phyloP scores from a whole-genome alignment of 1,140 invertebrate genomes.

The Leptinotarsa undecemlineata region DNA sequence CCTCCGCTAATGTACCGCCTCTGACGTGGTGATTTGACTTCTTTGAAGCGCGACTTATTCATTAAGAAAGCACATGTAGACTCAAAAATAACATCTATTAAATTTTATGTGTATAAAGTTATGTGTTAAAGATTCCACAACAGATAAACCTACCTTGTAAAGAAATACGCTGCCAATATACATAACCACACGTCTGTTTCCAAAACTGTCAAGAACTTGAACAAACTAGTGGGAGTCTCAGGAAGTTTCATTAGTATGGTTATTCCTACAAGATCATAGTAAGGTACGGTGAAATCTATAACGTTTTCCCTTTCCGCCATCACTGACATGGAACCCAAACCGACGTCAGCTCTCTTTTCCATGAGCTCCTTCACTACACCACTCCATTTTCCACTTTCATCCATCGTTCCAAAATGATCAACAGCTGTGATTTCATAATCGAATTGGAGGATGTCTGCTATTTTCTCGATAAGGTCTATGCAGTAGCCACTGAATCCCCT shows the following conservation, averaged over 20 bases:
- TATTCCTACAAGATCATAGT: constrained; percentile 93
- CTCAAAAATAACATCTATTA: too few species aligned
- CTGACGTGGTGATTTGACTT: too few species aligned
- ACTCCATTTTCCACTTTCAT: constrained; percentile 85
- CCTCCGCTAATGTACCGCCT: too few species aligned
- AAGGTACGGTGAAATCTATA: constrained; percentile 93
- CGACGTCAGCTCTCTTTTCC: constrained; percentile 89
- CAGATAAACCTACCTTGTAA: constrained; percentile 78
- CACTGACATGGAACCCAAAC: constrained; percentile 82
- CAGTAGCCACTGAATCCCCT: constrained; percentile 87
- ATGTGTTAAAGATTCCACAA: constrained; percentile 90
- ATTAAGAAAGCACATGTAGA: too few species aligned
- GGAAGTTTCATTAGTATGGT: constrained; percentile 88
- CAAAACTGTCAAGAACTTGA: constrained; percentile 95
- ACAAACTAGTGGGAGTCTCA: constrained; percentile 81
- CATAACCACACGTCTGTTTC: constrained; percentile 96
- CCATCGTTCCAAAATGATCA: constrained; percentile 82
- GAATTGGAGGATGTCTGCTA: constrained; percentile 80
- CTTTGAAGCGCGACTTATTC: too few species aligned
- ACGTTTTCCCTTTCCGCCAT: constrained; percentile 95
- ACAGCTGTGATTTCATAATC: constrained; percentile 87
- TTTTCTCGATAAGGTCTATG: constrained; percentile 87
- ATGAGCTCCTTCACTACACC: constrained; percentile 90
- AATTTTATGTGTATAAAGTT: constrained; percentile 58
- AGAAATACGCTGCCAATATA: constrained; percentile 92